Percentiles rank a stretch among this genome's conserved stretches.
Evolutionary conservation across 35 echinoderm and acorn worm genomes (phyloP).

Genomic region (Hemicentrotus pulcherrimus): DNA sequence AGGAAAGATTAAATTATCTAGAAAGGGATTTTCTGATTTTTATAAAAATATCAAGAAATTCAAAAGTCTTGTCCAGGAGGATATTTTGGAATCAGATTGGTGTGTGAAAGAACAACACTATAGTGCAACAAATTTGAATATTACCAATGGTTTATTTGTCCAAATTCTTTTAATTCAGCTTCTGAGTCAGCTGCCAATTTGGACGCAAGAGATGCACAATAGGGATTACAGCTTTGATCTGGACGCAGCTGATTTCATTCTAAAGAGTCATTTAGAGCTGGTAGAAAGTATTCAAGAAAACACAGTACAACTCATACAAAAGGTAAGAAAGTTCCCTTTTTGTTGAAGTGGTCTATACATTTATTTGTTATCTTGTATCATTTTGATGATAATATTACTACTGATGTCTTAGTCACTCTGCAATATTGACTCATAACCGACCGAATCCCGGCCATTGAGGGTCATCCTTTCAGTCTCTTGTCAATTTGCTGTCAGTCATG

Average conservation of each 20-base stretch:
- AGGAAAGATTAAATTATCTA: too few species aligned
- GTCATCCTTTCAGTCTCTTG: too few species aligned
- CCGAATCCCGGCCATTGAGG: too few species aligned
- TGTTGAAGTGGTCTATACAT: too few species aligned
- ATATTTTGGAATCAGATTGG: background rate
- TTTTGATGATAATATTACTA: too few species aligned
- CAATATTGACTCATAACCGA: too few species aligned
- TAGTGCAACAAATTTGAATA: background rate
- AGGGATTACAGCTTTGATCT: constrained; percentile 82
- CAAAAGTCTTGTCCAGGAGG: too few species aligned
- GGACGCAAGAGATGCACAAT: constrained; percentile 73
- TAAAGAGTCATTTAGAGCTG: constrained; percentile 78
- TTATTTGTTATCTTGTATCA: too few species aligned
- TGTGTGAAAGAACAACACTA: background rate
- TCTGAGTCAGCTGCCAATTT: constrained; percentile 78
- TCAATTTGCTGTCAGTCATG: too few species aligned
- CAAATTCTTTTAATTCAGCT: constrained; percentile 50
- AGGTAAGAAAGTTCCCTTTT: constrained; percentile 61
- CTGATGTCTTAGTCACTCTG: too few species aligned
- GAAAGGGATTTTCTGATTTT: too few species aligned
- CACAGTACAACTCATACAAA: constrained; percentile 88
- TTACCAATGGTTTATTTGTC: background rate
- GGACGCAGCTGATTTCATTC: constrained; percentile 82
- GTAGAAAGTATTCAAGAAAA: constrained; percentile 87
- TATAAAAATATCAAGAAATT: too few species aligned